Evolutionary conservation across 2,797 vertebrate genomes (phyloP), one percentile per base, ranked within the genome.

Genomic region (Falco naumanni): DNA sequence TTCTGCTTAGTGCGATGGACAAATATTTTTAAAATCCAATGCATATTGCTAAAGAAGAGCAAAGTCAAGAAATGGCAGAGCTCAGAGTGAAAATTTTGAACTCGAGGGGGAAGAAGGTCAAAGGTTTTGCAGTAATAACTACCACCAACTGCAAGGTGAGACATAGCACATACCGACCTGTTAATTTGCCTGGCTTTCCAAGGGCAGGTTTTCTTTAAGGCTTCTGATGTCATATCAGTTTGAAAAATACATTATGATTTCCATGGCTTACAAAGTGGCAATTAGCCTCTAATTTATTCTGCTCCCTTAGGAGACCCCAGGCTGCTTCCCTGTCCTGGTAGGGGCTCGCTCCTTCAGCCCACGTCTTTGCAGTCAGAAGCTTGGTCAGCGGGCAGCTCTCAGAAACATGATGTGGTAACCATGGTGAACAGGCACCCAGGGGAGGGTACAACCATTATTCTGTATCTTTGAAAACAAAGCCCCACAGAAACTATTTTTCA

Each of bases 281-380:
- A 66, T 77, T 51, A 63, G 45, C 60, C 10, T 85, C 10, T 56
- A 51, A 77, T 93, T 88, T 85, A 56, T 75, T 87, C 56, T 79
- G 9, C 16, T 51, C 7, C 41, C 7, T 86, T 39, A 50, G 84
- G 41, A 78, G 37, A 34, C 19, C 64, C 50, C 41, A 54, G 1
- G 15, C 31, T 63, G 14, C 34, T 87, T 47, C 14, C 5, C n/a
- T 83, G 37, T 39, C 54, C 69, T 68, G 43, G 65, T 8, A 68
- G 28, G 34, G 50, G 10, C 24, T 83, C 33, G 6, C 4, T 80
- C 71, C 53, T 57, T 47, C 81, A 80, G 74, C 66, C 51, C 84
- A 57, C 0, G 0, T 10, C 45, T 41, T 71, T 15, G 11, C 1
- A 5, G 37, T 24, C 51, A 1, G 0, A 63, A 76, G 54, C 39